These are phyloP conservation scores for Liopterus haemorrhoidalis DNA, from an alignment of 2,888 invertebrate genomes.

Conservation along the genomic window DNA sequence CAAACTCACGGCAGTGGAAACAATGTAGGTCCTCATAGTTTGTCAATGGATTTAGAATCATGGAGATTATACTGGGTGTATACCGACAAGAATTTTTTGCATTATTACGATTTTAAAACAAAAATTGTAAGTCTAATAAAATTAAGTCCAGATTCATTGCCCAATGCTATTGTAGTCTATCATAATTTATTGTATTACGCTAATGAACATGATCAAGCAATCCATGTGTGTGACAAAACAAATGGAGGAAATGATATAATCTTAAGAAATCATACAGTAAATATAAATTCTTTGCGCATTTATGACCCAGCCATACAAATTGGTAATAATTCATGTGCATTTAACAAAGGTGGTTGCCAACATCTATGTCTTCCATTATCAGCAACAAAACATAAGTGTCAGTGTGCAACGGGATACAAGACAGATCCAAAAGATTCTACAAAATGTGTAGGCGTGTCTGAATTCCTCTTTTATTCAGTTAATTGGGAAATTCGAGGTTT, in stretches of 20 bases:
- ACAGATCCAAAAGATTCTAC: constrained; percentile 50
- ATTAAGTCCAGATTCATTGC: constrained; percentile 45
- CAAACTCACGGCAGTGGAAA: constrained; percentile 35
- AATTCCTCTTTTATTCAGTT: constrained; percentile 70
- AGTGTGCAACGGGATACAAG: constrained; percentile 68
- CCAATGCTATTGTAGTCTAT: constrained; percentile 63
- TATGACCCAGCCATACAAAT: constrained; percentile 63
- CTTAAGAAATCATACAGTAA: constrained; percentile 58
- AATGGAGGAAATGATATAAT: constrained; percentile 47
- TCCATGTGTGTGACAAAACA: constrained; percentile 58
- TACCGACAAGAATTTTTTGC: constrained; percentile 51
- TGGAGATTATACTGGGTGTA: constrained; percentile 70
- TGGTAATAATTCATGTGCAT: constrained; percentile 53
- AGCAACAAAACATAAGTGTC: constrained; percentile 54
- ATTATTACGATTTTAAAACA: constrained; percentile 47
- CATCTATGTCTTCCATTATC: constrained; percentile 70
- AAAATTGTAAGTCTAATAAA: constrained; percentile 28
- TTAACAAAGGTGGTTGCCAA: constrained; percentile 56
- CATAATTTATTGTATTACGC: constrained; percentile 62
- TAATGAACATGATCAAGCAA: constrained; percentile 56
- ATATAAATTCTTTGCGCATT: constrained; percentile 61
- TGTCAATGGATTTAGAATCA: constrained; percentile 55
- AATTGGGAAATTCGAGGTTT: constrained; percentile 72
- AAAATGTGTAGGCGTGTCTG: constrained; percentile 50
- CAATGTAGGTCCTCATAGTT: constrained; percentile 39